Evolutionary conservation across 2,797 vertebrate genomes (phyloP).

Genomic region (Anguilla marmorata): DNA sequence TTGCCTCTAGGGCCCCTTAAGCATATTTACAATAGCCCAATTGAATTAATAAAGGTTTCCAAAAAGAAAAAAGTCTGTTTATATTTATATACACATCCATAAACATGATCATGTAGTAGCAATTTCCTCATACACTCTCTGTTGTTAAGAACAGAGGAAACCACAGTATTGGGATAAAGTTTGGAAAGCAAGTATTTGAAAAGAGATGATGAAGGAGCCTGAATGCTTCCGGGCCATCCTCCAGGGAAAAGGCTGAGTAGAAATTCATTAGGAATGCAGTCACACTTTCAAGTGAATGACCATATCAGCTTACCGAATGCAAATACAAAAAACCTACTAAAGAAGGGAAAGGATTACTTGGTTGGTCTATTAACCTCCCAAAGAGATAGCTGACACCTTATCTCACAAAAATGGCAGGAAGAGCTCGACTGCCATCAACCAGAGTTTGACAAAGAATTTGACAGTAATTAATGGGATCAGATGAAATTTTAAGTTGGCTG

Average conservation of each 20-base stretch:
- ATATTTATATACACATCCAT: not conserved
- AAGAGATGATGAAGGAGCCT: conserved; percentile 32
- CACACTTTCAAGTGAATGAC: conserved; percentile 60
- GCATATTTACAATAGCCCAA: conserved; percentile 20
- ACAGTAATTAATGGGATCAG: conserved; percentile 63
- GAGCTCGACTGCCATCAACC: conserved; percentile 55
- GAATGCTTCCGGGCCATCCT: conserved; percentile 37
- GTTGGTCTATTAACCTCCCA: conserved; percentile 63
- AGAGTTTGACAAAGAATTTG: conserved; percentile 56
- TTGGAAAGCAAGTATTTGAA: conserved; percentile 20
- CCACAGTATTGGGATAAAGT: conserved; percentile 20
- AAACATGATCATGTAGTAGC: not conserved
- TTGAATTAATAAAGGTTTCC: conserved; percentile 16
- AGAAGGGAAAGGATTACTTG: conserved; percentile 58
- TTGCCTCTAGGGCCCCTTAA: conserved; percentile 21
- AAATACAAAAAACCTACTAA: conserved; percentile 61
- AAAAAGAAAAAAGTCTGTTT: not conserved
- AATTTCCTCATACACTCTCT: not conserved
- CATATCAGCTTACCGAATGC: conserved; percentile 65
- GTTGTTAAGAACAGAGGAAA: not conserved
- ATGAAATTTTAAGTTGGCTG: conserved; percentile 60
- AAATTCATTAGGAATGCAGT: conserved; percentile 65
- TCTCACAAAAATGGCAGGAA: conserved; percentile 57
- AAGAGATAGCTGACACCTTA: conserved; percentile 64
- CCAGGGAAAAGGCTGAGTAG: conserved; percentile 38